Evolutionary conservation across 2,888 invertebrate species (phyloP), one percentile per base, ranked within the genome.

Genomic region (Priocnemis perturbator): DNA sequence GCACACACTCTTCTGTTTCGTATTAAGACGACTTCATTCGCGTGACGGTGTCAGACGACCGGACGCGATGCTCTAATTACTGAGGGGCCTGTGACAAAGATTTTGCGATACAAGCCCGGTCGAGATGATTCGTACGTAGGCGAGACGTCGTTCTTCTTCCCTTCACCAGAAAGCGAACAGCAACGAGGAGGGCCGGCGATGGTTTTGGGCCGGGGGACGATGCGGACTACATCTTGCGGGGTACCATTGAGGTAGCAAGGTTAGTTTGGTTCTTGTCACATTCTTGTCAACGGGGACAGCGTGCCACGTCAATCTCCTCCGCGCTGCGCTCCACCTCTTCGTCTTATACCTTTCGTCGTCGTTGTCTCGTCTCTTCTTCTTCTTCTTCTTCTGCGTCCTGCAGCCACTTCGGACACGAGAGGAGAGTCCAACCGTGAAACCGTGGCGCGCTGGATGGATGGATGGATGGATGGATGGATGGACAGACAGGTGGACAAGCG

Each of bases 231-330:
- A 76, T 81, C 72, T 76, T 73, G 67, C 70, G n/a, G 63, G 71
- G 76, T 76, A 79, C 75, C 75, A 79, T 74, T 72, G 76, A 19
- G 78, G 72, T 82, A 83, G 82, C 84, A 81, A 85, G 87, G 85
- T 84, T 85, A 80, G 85, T 81, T 83, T 81, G 81, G 84, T 86
- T 84, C 87, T 85, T 87, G 88, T 88, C 88, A 87, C 88, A 88
- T 88, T 89, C 88, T 89, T 89, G 88, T 89, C 88, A 88, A 87
- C 81, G 76, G 75, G 83, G 83, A 86, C 86, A 87, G 86, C 86
- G 85, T 85, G 86, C 86, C 86, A 85, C 87, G 88, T 88, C 88
- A 88, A 88, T 88, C 88, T 88, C 85, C 78, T 81, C 81, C 76
- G 82, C 84, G 83, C 86, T 83, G 78, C 77, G 73, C 81, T 78